A percentile compares a stretch with the other conserved stretches of the same genome.
These are phyloP conservation scores for Tokudaia muenninki DNA, from an alignment of 2,797 vertebrate genomes.

Conservation along the genomic window DNA sequence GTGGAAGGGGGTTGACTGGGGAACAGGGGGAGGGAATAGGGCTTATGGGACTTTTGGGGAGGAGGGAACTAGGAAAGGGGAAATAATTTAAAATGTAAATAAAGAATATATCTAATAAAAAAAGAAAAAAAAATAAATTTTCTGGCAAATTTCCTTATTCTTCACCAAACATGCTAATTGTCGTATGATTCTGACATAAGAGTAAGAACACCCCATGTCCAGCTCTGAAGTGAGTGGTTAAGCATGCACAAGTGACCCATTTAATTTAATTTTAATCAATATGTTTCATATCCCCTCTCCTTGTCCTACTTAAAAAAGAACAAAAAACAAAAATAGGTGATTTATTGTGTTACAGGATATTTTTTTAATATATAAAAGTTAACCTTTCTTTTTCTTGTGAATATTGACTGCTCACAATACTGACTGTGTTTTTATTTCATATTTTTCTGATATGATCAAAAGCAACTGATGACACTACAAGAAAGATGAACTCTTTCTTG, in stretches of 20 bases:
- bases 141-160: background rate
- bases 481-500: background rate
- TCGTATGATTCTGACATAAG: background rate
- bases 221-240: background rate
- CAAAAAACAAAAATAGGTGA: background rate
- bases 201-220: background rate
- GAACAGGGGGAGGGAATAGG: too few relatives aligned
- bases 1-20: too few relatives aligned
- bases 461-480: background rate
- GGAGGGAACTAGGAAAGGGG: too few relatives aligned
- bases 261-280: background rate
- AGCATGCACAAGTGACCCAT: background rate
- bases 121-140: background rate
- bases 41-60: too few relatives aligned
- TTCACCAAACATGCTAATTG: background rate
- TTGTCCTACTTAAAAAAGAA: background rate
- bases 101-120: too few relatives aligned
- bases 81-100: too few relatives aligned
- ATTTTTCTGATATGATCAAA: background rate
- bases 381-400: background rate
- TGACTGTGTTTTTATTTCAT: background rate
- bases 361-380: background rate
- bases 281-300: background rate
- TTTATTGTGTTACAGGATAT: background rate
- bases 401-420: background rate